Evolutionary conservation across 2,888 invertebrate species (phyloP), one percentile per base, ranked within the genome.

Genomic region (Nezara viridula): DNA sequence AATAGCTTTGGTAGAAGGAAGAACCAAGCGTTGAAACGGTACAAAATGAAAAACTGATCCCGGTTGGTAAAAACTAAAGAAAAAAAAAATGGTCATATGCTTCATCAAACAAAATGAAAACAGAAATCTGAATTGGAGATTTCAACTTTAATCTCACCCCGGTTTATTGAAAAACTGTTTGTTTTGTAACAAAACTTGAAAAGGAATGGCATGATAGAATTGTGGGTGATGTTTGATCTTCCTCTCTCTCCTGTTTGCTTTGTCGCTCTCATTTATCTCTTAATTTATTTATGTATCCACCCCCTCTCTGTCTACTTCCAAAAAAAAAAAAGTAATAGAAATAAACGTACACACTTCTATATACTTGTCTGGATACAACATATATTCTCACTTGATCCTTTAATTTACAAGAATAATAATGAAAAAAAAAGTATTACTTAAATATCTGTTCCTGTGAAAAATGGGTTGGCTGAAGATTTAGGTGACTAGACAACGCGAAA

Each of bases 141-240:
- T 60, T 60, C n/a, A 14, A 27, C 60, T 60, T 60, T 60, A 14
- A 60, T 60, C 60, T 32, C 55, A n/a, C 10, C 2, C 55, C n/a
- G 12, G n/a, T 55, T 55, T 60, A 60, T 60, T 60, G 60, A 60
- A 60, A 60, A 60, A 32, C 27, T 60, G 60, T 60, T 60, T 60
- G 60, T 2, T 60, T 32, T n/a, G 60, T 27, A 1, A 55, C 55
- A n/a, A 55, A 55, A 55, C 55, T n/a, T 14, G 60, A 60, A 60
- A 60, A 60, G 60, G 27, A 60, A 60, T 27, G 14, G 16, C 5
- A 27, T 16, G 27, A 60, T 27, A 32, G 60, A 27, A 32, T 60
- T 60, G 60, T 60, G 60, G 27, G 27, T 27, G 27, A 60, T 27
- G 14, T 60, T 60, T 27, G 27, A 32, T 60, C 27, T 60, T n/a